phyloP scores from a whole-genome alignment of 23 tunicate genomes.

The Oikopleura dioica region DNA sequence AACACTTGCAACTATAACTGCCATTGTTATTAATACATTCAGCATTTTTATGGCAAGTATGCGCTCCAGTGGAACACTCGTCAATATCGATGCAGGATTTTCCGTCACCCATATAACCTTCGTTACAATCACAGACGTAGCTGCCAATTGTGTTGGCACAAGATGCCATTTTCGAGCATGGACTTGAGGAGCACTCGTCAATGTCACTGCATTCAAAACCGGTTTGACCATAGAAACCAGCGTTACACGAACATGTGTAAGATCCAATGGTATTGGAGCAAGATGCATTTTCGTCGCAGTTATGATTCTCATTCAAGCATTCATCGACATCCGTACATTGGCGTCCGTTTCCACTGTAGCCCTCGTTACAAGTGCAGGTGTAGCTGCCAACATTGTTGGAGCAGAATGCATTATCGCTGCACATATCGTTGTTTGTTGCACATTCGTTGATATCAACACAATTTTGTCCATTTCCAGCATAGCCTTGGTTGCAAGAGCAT shows the following conservation, averaged over 20 bases:
- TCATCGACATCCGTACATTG: background rate
- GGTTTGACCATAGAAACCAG: conserved; percentile 18
- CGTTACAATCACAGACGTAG: background rate
- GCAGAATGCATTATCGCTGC: too few species aligned
- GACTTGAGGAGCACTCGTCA: conserved; percentile 17
- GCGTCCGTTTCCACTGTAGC: background rate
- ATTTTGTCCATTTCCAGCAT: too few species aligned
- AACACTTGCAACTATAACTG: too few species aligned
- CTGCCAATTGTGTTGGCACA: background rate
- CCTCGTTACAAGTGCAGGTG: too few species aligned
- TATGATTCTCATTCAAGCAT: background rate
- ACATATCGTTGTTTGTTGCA: too few species aligned
- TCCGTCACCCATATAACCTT: conserved; percentile 16
- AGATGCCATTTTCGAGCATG: background rate
- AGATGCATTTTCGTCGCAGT: background rate
- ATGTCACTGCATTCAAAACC: conserved; percentile 15
- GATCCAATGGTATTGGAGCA: background rate
- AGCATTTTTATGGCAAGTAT: conserved; percentile 17
- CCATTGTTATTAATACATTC: too few species aligned
- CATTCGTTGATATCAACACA: too few species aligned
- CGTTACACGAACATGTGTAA: conserved; percentile 15
- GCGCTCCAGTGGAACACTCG: conserved; percentile 16
- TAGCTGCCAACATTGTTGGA: too few species aligned
- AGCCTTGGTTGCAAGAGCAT: too few species aligned
- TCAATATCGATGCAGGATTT: conserved; percentile 4